Evolutionary conservation across 2,888 invertebrate species (phyloP), one percentile per base, ranked within the genome.

Genomic region (Amphimallon solstitiale): DNA sequence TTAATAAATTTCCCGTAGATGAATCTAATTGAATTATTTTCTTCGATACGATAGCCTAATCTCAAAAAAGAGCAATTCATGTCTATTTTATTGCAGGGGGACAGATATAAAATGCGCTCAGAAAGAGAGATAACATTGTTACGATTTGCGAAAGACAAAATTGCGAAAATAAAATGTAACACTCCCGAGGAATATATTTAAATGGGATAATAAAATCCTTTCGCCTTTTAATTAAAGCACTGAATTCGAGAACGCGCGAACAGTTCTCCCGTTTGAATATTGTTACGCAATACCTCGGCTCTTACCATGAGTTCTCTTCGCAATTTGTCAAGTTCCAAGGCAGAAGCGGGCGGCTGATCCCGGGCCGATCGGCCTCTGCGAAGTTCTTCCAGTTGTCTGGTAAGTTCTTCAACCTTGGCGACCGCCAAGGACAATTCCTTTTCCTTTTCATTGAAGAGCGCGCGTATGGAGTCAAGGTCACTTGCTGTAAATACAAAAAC

Each of bases 371-470:
- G 84, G 63, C 91, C 88, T 74, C 91, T 81, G 75, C 93, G 86
- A 74, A 98, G 84, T 78, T 97, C 96, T 81, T 98, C 98, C 73
- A 98, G 86, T 84, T 98, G 97, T 76, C 93, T 85, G 70, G 96
- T 97, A 80, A 98, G 86, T 84, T 97, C 95, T 79, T 98, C 97
- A 79, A 98, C 98, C 85, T 97, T 96, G 78, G 94, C 94, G 80
- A 98, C 97, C n/a, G 98, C 98, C 87, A 96, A 85, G 65, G 95
- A 93, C 69, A 98, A 85, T 84, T 98, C 97, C 83, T 97, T 97
- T 82, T 98, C 98, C 81, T 98, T 98, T 81, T 97, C 97, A 86
- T 95, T 96, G 88, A 97, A 98, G 68, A 97, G 87, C 71, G 95
- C 94, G 78, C 96, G 91, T 82, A 97, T 97, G 73, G 96, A 94